Evolutionary conservation across 1,140 invertebrate genomes (phyloP).

Genomic region (Apis laboriosa): DNA sequence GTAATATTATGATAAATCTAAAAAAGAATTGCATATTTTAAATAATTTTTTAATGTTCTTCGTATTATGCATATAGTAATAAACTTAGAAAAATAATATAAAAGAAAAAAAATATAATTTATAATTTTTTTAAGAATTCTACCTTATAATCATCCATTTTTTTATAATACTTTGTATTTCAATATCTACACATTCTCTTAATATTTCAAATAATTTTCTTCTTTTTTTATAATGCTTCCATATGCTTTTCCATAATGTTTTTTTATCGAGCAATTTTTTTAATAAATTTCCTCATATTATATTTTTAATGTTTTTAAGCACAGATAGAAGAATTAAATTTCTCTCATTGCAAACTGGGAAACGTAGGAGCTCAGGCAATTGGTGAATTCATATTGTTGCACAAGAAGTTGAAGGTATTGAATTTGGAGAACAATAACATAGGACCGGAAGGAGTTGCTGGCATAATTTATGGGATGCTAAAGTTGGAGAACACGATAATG

Average conservation of each 20-base stretch:
- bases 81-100: no score
- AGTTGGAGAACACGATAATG: conserved; percentile 51
- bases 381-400: conserved; percentile 71
- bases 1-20: conserved; percentile 18
- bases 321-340: conserved; percentile 75
- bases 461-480: conserved; percentile 70
- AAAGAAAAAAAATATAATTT: no score
- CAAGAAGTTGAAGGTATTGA: conserved; percentile 57
- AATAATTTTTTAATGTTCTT: no score
- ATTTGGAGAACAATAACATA: conserved; percentile 75
- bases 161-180: neutral
- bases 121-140: neutral
- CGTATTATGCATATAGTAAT: no score
- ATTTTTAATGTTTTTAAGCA: neutral
- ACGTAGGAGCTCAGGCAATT: conserved; percentile 71
- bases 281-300: no score
- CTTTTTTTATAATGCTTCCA: no score
- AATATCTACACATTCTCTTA: neutral
- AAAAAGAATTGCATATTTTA: neutral
- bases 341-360: conserved; percentile 75
- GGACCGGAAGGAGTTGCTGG: conserved; percentile 69
- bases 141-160: neutral
- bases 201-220: neutral
- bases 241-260: neutral
- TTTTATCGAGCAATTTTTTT: neutral